Base-by-base conservation (phyloP, 2,113 vertebrate genomes). In the Calonectris borealis region DNA sequence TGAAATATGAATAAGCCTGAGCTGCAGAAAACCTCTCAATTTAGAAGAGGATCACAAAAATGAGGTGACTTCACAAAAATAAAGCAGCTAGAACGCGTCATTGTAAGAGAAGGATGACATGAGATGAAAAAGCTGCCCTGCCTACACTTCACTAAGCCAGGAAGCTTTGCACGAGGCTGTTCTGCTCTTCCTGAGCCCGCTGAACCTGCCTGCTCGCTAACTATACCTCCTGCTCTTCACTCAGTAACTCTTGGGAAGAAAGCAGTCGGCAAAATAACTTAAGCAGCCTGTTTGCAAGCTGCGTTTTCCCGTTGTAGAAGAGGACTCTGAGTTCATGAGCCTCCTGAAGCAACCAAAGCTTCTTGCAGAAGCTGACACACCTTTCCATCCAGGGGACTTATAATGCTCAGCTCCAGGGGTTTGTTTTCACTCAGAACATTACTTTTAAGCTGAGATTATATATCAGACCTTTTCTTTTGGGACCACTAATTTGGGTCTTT, bases 1-100 rank as follows among this genome's bases (percentile, higher is more conserved):
- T 92, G 92, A 94, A 95, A 96, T 60, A 97, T 88, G 76, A 96
- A 90, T 81, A 76, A 96, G 64, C 51, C 55, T 7, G 18, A 92
- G 76, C 79, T 24, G 31, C 48, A 69, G 73, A 88, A 94, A 80
- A 87, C 44, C 27, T 88, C 90, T 76, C 25, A 7, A 7, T 88
- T 73, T 88, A 93, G 38, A 62, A 77, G 46, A 93, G 3, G 60
- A 90, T 91, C 46, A 76, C 57, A 70, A 96, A 93, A 88, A 86
- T 64, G 36, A 92, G 77, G 68, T 64, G 69, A 84, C 72, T 71
- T 88, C 57, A 66, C 77, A 71, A 72, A 91, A 92, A 71, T 61
- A 82, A 91, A 65, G 13, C 42, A 46, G 68, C 38, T 77, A 92
- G 46, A 58, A 90, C 61, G 38, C 3, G 2, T 65, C 65, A 49